These are phyloP conservation scores for Brachionichthys hirsutus DNA, from an alignment of 2,113 vertebrate species.

Conservation along the genomic window DNA sequence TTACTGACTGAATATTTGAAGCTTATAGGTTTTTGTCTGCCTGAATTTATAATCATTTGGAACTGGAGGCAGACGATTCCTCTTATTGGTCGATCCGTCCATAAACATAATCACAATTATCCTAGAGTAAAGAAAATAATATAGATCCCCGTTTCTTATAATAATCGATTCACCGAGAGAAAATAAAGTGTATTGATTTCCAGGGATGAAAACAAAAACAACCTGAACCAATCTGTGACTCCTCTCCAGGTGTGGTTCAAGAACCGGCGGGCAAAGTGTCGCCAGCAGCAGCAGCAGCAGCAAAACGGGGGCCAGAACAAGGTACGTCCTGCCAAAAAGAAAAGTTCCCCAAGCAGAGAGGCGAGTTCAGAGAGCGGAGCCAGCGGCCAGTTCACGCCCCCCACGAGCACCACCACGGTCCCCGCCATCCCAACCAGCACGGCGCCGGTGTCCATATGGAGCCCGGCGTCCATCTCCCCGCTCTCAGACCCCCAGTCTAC, in stretches of 20 bases:
- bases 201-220: too few species aligned
- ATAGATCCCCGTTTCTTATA: too few species aligned
- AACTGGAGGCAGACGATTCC: conserved; percentile 30
- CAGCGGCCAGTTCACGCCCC: conserved; percentile 95
- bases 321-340: conserved; percentile 96
- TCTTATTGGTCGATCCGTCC: conserved; percentile 4
- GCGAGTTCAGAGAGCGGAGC: conserved; percentile 96
- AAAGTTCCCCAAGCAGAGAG: conserved; percentile 93
- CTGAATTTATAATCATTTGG: conserved; percentile 28
- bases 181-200: not conserved
- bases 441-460: conserved; percentile 96
- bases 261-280: conserved; percentile 97
- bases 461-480: conserved; percentile 97
- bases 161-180: not conserved
- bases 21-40: conserved; percentile 11
- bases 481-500: conserved; percentile 97
- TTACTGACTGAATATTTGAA: conserved; percentile 11
- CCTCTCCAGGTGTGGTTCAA: conserved; percentile 94
- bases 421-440: conserved; percentile 92
- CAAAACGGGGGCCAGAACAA: conserved; percentile 98
- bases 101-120: too few species aligned
- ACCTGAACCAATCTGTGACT: conserved; percentile 1
- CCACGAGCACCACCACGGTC: conserved; percentile 89
- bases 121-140: too few species aligned
- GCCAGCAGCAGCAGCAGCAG: conserved; percentile 92